Evolutionary conservation across 2,797 vertebrate genomes (phyloP).

Genomic region (Acrossocheilus fasciatus): DNA sequence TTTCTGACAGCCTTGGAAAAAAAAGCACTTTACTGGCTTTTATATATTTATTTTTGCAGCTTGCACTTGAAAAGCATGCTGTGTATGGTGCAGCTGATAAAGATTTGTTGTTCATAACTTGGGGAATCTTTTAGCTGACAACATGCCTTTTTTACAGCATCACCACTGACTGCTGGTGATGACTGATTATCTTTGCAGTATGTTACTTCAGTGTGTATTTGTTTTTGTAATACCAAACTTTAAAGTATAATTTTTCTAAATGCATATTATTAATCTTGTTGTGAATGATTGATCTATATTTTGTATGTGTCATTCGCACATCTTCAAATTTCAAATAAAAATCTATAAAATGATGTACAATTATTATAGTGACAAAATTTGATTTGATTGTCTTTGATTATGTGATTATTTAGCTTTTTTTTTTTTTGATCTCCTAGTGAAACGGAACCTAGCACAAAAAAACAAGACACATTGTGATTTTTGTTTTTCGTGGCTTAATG

Average conservation of each 20-base stretch:
- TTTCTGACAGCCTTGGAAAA: constrained; percentile 73
- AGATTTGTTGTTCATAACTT: constrained; percentile 60
- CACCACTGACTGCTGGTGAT: not conserved
- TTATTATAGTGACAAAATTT: not conserved
- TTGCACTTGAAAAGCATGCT: constrained; percentile 31
- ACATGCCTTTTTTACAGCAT: not conserved
- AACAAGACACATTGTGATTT: not conserved
- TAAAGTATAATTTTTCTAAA: not conserved
- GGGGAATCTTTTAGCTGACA: constrained; percentile 28
- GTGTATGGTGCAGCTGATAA: constrained; percentile 15
- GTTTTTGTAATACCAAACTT: not conserved
- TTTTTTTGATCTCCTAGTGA: not conserved
- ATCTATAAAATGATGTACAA: not conserved
- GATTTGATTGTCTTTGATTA: not conserved
- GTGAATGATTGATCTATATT: not conserved
- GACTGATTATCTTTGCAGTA: constrained; percentile 30
- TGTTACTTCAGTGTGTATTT: constrained; percentile 2
- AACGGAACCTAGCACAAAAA: not conserved
- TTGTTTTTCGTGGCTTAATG: not conserved
- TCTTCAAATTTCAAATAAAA: not conserved
- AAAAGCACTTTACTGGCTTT: constrained; percentile 56
- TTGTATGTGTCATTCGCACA: not conserved
- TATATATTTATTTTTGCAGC: constrained; percentile 32
- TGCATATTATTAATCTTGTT: not conserved
- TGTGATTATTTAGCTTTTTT: not conserved